Evolutionary conservation across 1,140 invertebrate genomes (phyloP).

Genomic region (Lordiphosa clarofinis): DNA sequence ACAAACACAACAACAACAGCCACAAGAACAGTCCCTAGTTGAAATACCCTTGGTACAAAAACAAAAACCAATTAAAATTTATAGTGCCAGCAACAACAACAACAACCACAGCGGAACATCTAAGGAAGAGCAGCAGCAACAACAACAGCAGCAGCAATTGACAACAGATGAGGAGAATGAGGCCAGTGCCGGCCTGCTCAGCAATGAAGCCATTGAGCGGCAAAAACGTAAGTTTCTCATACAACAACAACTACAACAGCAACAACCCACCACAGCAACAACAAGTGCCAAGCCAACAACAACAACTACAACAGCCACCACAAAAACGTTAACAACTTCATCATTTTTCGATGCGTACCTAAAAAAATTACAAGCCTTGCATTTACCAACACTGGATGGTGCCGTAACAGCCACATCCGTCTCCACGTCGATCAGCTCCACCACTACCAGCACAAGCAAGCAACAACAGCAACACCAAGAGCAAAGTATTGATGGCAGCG

Average conservation of each 20-base stretch:
- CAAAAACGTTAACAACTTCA: slow-evolving; percentile 41
- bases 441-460: slow-evolving; percentile 21
- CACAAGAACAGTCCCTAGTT: slow-evolving; percentile 56
- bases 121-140: slow-evolving; percentile 41
- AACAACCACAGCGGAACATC: slow-evolving; percentile 31
- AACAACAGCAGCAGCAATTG: slow-evolving; percentile 26
- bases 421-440: slow-evolving; percentile 52
- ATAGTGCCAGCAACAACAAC: slow-evolving; percentile 61
- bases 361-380: slow-evolving; percentile 72
- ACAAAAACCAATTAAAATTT: slow-evolving; percentile 68
- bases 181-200: slow-evolving; percentile 68
- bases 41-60: slow-evolving; percentile 70
- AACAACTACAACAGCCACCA: slow-evolving; percentile 39
- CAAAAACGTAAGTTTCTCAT: slow-evolving; percentile 78
- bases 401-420: slow-evolving; percentile 63
- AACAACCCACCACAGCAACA: slow-evolving; percentile 42
- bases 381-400: slow-evolving; percentile 61
- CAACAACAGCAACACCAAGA: slow-evolving; percentile 37
- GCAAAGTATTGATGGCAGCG: slow-evolving; percentile 45
- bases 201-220: slow-evolving; percentile 78
- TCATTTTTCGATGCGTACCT: slow-evolving; percentile 72
- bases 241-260: slow-evolving; percentile 46
- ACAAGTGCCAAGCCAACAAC: slow-evolving; percentile 28
- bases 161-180: slow-evolving; percentile 59
- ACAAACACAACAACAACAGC: slow-evolving; percentile 65